These are phyloP conservation scores for Patella depressa DNA, from an alignment of 2,888 invertebrate genomes.

Conservation along the genomic window DNA sequence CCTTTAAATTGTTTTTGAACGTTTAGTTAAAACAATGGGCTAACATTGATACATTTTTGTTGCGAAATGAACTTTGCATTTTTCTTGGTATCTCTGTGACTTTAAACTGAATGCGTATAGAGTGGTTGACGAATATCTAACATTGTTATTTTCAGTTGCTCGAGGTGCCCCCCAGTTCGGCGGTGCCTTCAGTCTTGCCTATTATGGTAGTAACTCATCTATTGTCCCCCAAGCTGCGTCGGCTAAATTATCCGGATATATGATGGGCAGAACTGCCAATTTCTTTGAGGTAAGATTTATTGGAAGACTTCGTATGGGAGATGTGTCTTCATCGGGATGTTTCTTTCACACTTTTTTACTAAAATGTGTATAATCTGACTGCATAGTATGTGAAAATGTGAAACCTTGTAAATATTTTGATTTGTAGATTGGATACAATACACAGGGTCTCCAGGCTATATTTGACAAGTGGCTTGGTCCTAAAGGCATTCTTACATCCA, in stretches of 20 bases:
- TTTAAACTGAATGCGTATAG: no score
- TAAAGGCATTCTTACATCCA: constrained; percentile 24
- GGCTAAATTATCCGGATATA: neutral
- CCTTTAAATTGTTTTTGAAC: no score
- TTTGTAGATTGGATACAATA: constrained; percentile 41
- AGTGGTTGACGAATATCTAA: no score
- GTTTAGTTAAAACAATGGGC: no score
- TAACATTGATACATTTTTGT: no score
- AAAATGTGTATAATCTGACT: neutral
- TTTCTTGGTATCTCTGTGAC: no score
- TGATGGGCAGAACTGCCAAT: neutral
- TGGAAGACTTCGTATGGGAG: no score
- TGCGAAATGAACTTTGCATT: no score
- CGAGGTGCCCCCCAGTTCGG: neutral
- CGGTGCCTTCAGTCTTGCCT: neutral
- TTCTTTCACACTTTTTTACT: neutral
- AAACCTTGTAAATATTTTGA: neutral
- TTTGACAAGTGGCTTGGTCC: constrained; percentile 37
- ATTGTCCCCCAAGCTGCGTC: constrained; percentile 10
- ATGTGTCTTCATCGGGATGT: neutral
- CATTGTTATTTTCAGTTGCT: no score
- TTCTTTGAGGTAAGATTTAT: constrained; percentile 1
- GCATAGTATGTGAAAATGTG: neutral
- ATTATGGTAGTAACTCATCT: neutral
- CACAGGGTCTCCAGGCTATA: constrained; percentile 40